A percentile compares a stretch with the other conserved stretches of the same genome.
phyloP scores from a whole-genome alignment of 2,113 vertebrate genomes.

The Sinocyclocheilus maitianheensis region DNA sequence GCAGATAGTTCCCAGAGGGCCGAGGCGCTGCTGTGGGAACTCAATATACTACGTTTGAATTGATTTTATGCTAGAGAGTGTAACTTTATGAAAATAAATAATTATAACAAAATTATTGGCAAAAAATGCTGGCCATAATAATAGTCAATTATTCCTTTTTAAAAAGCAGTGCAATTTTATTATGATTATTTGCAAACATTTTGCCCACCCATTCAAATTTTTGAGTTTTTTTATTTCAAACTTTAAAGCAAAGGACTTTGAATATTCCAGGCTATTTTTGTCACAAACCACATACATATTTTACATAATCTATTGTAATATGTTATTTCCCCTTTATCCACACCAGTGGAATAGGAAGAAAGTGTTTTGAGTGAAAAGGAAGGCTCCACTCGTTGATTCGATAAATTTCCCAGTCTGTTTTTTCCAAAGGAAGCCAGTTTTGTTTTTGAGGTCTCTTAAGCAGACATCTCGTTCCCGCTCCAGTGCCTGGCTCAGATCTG shows the following conservation, averaged over 20 bases:
- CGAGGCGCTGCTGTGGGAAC: slow-evolving; percentile 37
- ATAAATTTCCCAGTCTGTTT: slow-evolving; percentile 20
- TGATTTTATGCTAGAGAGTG: not conserved
- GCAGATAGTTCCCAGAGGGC: slow-evolving; percentile 50
- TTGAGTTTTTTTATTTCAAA: not conserved
- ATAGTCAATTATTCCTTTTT: too few relatives aligned
- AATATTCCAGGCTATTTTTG: not conserved
- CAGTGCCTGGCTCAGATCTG: slow-evolving; percentile 35
- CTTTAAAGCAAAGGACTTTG: not conserved
- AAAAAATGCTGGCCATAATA: too few relatives aligned
- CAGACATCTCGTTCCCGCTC: slow-evolving; percentile 43
- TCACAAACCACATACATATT: slow-evolving; percentile 12
- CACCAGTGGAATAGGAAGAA: slow-evolving; percentile 23
- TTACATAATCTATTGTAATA: slow-evolving; percentile 42
- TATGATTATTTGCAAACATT: too few relatives aligned
- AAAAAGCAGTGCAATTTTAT: too few relatives aligned
- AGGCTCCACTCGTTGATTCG: slow-evolving; percentile 28
- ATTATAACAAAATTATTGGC: too few relatives aligned
- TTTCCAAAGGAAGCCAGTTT: slow-evolving; percentile 47
- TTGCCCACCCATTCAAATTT: too few relatives aligned
- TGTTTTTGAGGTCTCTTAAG: slow-evolving; percentile 48
- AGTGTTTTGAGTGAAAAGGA: slow-evolving; percentile 29
- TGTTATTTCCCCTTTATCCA: slow-evolving; percentile 37
- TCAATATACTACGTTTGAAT: not conserved
- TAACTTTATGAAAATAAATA: too few relatives aligned